A percentile compares a stretch with the other conserved stretches of the same genome.
Evolutionary conservation across 2,888 invertebrate genomes (phyloP).

Genomic region (Mesoligia furuncula): DNA sequence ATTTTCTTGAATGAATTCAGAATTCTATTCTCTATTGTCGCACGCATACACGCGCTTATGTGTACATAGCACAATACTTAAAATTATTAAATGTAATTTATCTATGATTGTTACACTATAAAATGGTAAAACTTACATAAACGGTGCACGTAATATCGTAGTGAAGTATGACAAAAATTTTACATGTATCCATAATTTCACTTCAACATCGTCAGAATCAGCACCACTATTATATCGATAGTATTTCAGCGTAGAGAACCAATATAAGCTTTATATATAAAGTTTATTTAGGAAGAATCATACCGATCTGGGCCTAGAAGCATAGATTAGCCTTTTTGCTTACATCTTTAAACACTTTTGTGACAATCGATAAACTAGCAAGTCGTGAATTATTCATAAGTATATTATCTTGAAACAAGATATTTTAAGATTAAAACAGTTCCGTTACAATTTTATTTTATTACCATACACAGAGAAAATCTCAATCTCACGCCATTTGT

Average conservation of each 20-base stretch:
- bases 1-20: conserved; percentile 38
- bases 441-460: conserved; percentile 23
- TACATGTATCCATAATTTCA: conserved; percentile 53
- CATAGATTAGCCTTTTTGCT: conserved; percentile 13
- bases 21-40: conserved; percentile 44
- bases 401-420: conserved; percentile 15
- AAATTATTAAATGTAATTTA: conserved; percentile 48
- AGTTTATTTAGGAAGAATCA: conserved; percentile 46
- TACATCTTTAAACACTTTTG: conserved; percentile 13
- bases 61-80: conserved; percentile 55
- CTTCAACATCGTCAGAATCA: conserved; percentile 46
- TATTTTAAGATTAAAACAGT: conserved; percentile 21
- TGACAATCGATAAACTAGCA: conserved; percentile 33
- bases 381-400: conserved; percentile 13
- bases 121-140: conserved; percentile 60
- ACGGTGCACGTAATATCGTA: conserved; percentile 61
- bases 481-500: conserved; percentile 38
- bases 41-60: conserved; percentile 24
- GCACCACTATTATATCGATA: conserved; percentile 61
- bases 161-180: conserved; percentile 62
- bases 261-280: conserved; percentile 35
- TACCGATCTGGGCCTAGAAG: conserved; percentile 18
- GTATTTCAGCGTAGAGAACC: conserved; percentile 39
- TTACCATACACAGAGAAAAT: background rate
- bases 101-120: conserved; percentile 56